These are phyloP conservation scores for Megalonaias nervosa DNA, from an alignment of 1,140 invertebrate genomes.

Conservation along the genomic window DNA sequence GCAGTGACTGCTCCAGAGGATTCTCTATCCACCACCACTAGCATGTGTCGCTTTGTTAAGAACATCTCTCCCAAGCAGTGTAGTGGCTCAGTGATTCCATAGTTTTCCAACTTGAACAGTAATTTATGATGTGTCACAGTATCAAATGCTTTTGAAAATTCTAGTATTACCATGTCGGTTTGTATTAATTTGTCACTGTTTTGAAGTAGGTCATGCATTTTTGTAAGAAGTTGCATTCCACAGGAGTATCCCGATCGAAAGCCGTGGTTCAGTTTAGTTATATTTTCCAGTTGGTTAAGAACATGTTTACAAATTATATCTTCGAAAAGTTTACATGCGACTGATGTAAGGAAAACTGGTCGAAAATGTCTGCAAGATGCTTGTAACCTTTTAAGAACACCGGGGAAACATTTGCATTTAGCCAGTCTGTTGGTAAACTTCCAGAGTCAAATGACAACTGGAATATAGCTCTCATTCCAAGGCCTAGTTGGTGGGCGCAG, in stretches of 20 bases:
- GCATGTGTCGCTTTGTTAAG: conserved; percentile 1
- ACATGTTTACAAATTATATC: no score
- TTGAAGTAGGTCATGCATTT: no score
- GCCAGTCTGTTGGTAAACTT: no score
- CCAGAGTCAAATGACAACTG: not conserved
- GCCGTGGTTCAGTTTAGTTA: no score
- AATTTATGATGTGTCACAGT: no score
- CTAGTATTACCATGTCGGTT: not conserved
- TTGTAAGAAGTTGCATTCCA: no score
- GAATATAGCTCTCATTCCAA: not conserved
- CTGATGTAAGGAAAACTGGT: no score
- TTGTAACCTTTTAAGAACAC: conserved; percentile 26
- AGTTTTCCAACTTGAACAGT: not conserved
- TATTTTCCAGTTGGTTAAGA: no score
- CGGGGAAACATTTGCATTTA: conserved; percentile 26
- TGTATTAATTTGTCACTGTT: no score
- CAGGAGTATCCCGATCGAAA: no score
- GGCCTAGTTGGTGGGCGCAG: not conserved
- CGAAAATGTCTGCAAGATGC: no score
- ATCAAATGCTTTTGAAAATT: conserved; percentile 6
- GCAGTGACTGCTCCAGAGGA: conserved; percentile 6
- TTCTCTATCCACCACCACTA: conserved; percentile 27
- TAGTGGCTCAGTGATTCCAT: conserved; percentile 5
- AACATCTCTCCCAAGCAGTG: not conserved
- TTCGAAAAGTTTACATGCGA: no score